A percentile compares a stretch with the other conserved stretches of the same genome.
These are phyloP conservation scores for human DNA, from an alignment of 2,113 vertebrate genomes.

Conservation along the genomic window GRCh38 chr1:35393501-35394000, in stretches of 20 bases:
- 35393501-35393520: not conserved
- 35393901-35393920: not conserved
- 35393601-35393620: conserved; percentile 92
- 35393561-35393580: not conserved
- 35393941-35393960: conserved; percentile 3
- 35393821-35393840: not conserved
- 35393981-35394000: not conserved
- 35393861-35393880: not conserved
- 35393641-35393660: conserved; percentile 96
- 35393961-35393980: conserved; percentile 29
- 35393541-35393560: not conserved
- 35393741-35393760: conserved; percentile 71
- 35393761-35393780: not conserved
- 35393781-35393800: not conserved
- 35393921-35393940: conserved; percentile 15
- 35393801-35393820: not conserved
- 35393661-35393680: conserved; percentile 95
- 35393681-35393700: conserved; percentile 96
- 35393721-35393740: conserved; percentile 94
- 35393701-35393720: conserved; percentile 93
- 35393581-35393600: conserved; percentile 85
- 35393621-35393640: conserved; percentile 85
- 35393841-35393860: not conserved
- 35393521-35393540: not conserved
- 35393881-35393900: conserved; percentile 26